Base-by-base conservation (phyloP, 2,797 vertebrate genomes). In the Melanotaenia maccullochi region DNA sequence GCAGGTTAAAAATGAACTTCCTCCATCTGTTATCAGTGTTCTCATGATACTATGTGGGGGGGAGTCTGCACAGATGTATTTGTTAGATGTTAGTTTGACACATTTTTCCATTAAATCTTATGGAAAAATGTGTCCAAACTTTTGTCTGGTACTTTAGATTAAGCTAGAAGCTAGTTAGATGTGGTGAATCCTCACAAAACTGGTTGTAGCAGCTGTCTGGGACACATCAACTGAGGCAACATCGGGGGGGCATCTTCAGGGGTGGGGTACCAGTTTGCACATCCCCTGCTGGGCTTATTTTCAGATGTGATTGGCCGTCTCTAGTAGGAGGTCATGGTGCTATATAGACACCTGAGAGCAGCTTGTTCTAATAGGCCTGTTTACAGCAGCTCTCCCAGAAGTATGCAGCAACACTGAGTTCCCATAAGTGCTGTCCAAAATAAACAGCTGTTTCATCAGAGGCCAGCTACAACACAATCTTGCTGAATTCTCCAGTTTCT, bases 131-230 rank as follows among this genome's bases (percentile, higher is more conserved):
- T 49, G 47, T 49, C 47, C 20, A 49, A 49, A 49, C 47, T 1
- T 22, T 22, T 49, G 20, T 22, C n/a, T 49, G 47, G n/a, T 49
- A 22, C 47, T 9, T 20, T 9, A 47, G 18, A 47, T 22, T 11
- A 22, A 22, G n/a, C 8, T 22, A 49, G 9, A 44, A 7, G 42
- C 18, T 44, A 49, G 44, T 56, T 8, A 56, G 7, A 22, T 57
- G 28, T n/a, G 0, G 40, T 56, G 44, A 9, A 49, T 49, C n/a
- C n/a, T 22, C 3, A 49, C 9, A 22, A 22, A 49, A 11, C n/a
- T 22, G 8, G 47, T 87, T 89, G 83, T n/a, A 71, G 76, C 90
- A 91, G 88, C 88, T 88, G 89, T 83, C 75, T 60, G 32, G 44
- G 65, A 85, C 47, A 25, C 81, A 82, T 61, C 67, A 82, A 68